These are phyloP conservation scores for Lycocerus yunnanus DNA, from an alignment of 2,888 invertebrate species.

Conservation along the genomic window DNA sequence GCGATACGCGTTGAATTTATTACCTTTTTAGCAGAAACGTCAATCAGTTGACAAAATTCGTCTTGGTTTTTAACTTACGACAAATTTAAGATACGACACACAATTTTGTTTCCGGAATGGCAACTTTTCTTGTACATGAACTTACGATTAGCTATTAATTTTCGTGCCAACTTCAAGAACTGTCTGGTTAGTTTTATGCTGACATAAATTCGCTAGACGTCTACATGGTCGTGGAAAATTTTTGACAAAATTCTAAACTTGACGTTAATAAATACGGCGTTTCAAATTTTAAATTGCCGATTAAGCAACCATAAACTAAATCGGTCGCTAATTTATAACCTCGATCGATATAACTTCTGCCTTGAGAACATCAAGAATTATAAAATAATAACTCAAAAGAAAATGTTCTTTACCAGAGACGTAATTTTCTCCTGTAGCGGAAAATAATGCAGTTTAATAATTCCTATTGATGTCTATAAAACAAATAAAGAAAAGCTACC, in stretches of 20 bases:
- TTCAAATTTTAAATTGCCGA: neutral
- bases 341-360: neutral
- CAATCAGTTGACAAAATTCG: slow-evolving; percentile 26
- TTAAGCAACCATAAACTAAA: neutral
- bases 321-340: neutral
- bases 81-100: neutral
- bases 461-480: neutral
- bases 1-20: slow-evolving; percentile 24
- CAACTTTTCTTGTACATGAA: slow-evolving; percentile 12
- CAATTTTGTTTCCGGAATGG: neutral
- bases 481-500: no score
- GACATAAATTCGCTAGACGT: neutral
- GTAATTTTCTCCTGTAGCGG: no score
- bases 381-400: neutral
- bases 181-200: neutral
- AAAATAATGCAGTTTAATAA: neutral
- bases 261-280: neutral
- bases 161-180: slow-evolving; percentile 1
- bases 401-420: no score
- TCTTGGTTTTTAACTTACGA: slow-evolving; percentile 11
- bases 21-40: slow-evolving; percentile 25
- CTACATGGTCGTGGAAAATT: neutral
- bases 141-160: slow-evolving; percentile 16
- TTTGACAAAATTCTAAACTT: neutral
- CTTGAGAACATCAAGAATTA: neutral